Evolutionary conservation across 2,113 vertebrate species (phyloP).

Genomic region (Caretta caretta): DNA sequence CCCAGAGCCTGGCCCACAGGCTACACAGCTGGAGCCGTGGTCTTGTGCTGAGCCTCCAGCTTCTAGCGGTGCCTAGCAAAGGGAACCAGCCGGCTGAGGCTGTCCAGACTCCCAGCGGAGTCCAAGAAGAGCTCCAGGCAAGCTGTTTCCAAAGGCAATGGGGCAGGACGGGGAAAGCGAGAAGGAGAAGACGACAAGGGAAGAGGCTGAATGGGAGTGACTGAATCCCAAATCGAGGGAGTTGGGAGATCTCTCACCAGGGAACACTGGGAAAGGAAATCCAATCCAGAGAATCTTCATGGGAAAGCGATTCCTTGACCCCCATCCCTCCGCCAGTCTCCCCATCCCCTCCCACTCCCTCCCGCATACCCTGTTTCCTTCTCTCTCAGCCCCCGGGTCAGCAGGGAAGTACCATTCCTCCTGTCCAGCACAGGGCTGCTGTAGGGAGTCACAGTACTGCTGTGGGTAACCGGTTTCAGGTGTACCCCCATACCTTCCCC

Average conservation of each 20-base stretch:
- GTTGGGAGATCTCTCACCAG: neutral
- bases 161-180: no score
- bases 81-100: neutral
- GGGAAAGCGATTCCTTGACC: no score
- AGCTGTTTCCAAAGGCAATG: no score
- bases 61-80: neutral
- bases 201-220: neutral
- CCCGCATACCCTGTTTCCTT: no score
- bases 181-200: neutral
- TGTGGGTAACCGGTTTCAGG: neutral
- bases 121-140: no score
- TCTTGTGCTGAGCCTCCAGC: neutral
- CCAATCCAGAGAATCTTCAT: no score
- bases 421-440: no score
- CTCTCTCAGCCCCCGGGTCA: no score
- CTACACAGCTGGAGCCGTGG: conserved; percentile 1
- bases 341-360: no score
- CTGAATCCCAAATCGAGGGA: neutral
- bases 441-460: no score
- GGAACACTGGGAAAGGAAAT: neutral
- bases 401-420: no score
- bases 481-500: neutral
- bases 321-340: no score
- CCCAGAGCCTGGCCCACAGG: neutral
- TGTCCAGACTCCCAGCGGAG: neutral